These are phyloP conservation scores for Liasis olivaceus DNA, from an alignment of 2,797 vertebrate genomes.

Conservation along the genomic window DNA sequence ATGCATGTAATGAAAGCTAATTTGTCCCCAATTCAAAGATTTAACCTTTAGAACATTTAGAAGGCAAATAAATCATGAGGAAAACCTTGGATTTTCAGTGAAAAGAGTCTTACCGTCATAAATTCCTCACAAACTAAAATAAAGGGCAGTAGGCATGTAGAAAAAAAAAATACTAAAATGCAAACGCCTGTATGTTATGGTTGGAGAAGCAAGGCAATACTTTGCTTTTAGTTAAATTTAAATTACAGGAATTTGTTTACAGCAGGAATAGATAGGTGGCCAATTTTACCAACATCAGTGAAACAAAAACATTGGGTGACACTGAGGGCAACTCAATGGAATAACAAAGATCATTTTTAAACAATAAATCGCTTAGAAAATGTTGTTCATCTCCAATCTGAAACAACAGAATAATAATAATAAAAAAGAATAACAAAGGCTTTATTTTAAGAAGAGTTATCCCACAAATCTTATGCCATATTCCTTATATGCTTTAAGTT, in stretches of 20 bases:
- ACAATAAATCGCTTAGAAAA: conserved; percentile 5
- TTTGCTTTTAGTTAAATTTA: not conserved
- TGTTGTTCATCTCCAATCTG: conserved; percentile 12
- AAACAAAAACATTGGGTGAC: not conserved
- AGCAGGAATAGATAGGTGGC: not conserved
- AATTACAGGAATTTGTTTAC: not conserved
- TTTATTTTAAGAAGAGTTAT: not conserved
- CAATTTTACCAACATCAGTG: not conserved
- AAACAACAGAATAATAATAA: not conserved
- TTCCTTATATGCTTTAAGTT: not conserved
- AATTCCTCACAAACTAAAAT: conserved; percentile 20
- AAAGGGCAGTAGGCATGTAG: not conserved
- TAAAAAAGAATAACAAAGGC: conserved; percentile 16
- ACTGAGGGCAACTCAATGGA: not conserved
- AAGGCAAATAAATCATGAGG: conserved; percentile 19
- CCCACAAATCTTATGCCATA: not conserved
- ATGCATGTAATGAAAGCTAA: conserved; percentile 57
- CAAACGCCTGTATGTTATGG: not conserved
- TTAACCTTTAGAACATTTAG: conserved; percentile 49
- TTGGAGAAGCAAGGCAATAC: not conserved
- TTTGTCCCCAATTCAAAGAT: conserved; percentile 25
- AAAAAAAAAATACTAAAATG: not conserved
- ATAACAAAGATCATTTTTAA: not conserved
- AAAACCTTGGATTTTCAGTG: conserved; percentile 5
- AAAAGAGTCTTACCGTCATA: conserved; percentile 15